These are phyloP conservation scores for Hepsetus odoe DNA, from an alignment of 2,113 vertebrate species.

Conservation along the genomic window DNA sequence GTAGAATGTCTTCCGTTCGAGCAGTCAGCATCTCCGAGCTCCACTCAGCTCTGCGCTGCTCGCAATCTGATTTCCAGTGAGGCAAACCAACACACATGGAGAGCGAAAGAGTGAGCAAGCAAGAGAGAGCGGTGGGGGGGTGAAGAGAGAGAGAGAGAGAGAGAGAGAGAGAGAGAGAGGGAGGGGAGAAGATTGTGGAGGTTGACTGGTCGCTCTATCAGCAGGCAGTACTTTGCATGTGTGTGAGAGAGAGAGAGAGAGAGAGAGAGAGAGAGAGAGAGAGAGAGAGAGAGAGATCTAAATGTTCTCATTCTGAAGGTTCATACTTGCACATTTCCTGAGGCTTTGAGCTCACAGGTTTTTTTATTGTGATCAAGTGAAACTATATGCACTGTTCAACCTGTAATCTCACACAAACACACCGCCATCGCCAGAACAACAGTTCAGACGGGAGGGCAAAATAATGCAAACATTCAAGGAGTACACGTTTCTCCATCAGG, in stretches of 20 bases:
- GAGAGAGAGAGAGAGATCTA: too few relatives aligned
- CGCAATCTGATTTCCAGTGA: constrained; percentile 64
- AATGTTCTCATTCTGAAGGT: too few relatives aligned
- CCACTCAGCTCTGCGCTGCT: constrained; percentile 27
- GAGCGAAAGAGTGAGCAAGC: constrained; percentile 27
- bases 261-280: constrained; percentile 10
- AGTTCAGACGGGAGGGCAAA: too few relatives aligned
- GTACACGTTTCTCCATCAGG: neutral
- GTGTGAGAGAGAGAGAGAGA: constrained; percentile 14
- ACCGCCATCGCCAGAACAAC: too few relatives aligned
- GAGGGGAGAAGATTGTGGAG: constrained; percentile 20
- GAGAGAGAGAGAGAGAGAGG: constrained; percentile 27
- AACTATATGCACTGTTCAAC: too few relatives aligned
- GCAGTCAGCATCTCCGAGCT: constrained; percentile 42
- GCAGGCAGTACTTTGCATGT: neutral
- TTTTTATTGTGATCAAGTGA: too few relatives aligned
- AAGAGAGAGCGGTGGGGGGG: constrained; percentile 30
- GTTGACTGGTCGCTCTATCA: neutral
- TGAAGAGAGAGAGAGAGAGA: constrained; percentile 31
- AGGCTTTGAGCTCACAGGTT: too few relatives aligned
- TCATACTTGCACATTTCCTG: too few relatives aligned
- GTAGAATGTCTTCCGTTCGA: constrained; percentile 53
- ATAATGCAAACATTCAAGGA: too few relatives aligned
- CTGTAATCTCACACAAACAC: neutral
- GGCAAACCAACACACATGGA: constrained; percentile 60